Percentiles rank a stretch among this genome's conserved stretches.
These are phyloP conservation scores for Pelobates cultripes DNA, from an alignment of 2,797 vertebrate genomes.

Conservation along the genomic window DNA sequence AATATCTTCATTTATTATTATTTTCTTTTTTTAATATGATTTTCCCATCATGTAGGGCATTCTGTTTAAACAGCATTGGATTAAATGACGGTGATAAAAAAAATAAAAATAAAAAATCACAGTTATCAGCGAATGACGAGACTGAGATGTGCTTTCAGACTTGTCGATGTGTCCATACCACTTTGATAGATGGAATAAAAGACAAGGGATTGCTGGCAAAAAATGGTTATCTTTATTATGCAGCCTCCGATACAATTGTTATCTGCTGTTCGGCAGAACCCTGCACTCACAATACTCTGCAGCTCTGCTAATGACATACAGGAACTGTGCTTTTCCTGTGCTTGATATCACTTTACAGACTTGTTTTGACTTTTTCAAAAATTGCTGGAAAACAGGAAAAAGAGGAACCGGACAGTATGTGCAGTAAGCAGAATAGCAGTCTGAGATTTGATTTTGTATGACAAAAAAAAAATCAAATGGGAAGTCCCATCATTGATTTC, in stretches of 20 bases:
- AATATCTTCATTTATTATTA: too few species aligned
- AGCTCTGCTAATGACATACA: constrained; percentile 7
- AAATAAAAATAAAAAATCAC: too few species aligned
- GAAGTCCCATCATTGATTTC: too few species aligned
- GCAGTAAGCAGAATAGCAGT: background rate
- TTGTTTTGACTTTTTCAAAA: constrained; percentile 13
- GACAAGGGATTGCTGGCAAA: background rate
- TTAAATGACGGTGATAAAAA: too few species aligned
- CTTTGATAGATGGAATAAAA: background rate
- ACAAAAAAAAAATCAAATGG: background rate
- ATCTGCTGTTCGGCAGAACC: background rate
- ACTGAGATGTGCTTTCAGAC: background rate
- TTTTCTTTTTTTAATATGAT: too few species aligned
- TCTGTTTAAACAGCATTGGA: too few species aligned
- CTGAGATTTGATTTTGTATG: background rate
- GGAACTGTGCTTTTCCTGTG: constrained; percentile 43
- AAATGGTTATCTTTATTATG: constrained; percentile 2
- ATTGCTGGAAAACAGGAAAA: constrained; percentile 33
- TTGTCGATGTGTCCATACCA: background rate
- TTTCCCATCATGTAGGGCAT: too few species aligned
- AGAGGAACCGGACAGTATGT: background rate
- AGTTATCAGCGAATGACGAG: too few species aligned
- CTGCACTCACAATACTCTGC: background rate
- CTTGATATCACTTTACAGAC: background rate
- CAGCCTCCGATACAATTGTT: constrained; percentile 2